Percentiles rank a stretch among this genome's conserved stretches.
These are phyloP conservation scores for Cheilosia pagana DNA, from an alignment of 2,888 invertebrate species.

Conservation along the genomic window DNA sequence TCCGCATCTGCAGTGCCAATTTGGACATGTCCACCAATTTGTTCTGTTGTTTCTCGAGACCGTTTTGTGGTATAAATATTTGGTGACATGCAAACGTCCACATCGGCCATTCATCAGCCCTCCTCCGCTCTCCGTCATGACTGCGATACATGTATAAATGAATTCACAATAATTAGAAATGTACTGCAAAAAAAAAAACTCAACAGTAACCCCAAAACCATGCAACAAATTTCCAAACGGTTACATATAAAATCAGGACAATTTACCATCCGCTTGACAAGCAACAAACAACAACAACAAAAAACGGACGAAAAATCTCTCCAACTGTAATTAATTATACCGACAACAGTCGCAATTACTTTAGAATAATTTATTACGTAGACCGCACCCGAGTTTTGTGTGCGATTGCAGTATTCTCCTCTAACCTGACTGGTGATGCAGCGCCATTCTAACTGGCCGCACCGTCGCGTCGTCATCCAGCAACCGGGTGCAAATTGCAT, in stretches of 20 bases:
- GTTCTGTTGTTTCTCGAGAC: too few relatives aligned
- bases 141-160: too few relatives aligned
- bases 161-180: too few relatives aligned
- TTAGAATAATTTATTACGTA: conserved; percentile 66
- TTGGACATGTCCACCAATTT: too few relatives aligned
- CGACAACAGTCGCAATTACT: conserved; percentile 68
- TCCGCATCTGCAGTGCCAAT: too few relatives aligned
- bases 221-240: conserved; percentile 24
- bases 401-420: conserved; percentile 45
- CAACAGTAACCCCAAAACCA: conserved; percentile 16
- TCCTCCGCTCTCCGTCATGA: too few relatives aligned
- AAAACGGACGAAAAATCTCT: conserved; percentile 46
- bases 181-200: not conserved
- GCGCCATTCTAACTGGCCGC: conserved; percentile 11
- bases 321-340: conserved; percentile 65
- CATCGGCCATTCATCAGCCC: too few relatives aligned
- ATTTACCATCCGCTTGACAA: conserved; percentile 10
- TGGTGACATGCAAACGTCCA: too few relatives aligned
- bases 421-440: conserved; percentile 10
- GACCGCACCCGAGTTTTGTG: conserved; percentile 39
- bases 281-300: not conserved
- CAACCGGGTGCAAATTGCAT: conserved; percentile 39
- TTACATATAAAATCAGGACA: conserved; percentile 35
- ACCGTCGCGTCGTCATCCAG: not conserved
- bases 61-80: too few relatives aligned